Percentiles rank a stretch among this genome's conserved stretches.
Conservation (phyloP, 2,113 vertebrate species). For the Vombatus ursinus region DNA sequence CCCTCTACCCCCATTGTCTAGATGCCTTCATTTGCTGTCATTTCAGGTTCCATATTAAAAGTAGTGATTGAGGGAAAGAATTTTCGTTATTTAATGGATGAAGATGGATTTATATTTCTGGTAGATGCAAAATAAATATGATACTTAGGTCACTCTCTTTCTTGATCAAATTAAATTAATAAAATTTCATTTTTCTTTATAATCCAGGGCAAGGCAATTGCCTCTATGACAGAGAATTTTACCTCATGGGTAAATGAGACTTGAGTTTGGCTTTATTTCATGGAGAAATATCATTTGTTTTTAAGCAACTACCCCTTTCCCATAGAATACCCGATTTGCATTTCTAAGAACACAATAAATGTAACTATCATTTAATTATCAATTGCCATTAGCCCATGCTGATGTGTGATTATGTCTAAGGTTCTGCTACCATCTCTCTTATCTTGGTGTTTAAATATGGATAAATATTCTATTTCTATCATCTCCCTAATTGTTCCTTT, state of each 20-base stretch:
- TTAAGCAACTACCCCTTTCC: not conserved
- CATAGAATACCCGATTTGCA: not conserved
- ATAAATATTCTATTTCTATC: not conserved
- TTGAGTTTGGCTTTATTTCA: not conserved
- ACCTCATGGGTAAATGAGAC: not conserved
- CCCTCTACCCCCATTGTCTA: not conserved
- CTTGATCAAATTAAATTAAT: not conserved
- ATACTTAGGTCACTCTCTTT: not conserved
- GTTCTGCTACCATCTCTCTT: not conserved
- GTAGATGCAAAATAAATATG: constrained; percentile 19
- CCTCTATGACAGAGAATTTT: not conserved
- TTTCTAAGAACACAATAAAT: not conserved
- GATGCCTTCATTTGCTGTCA: constrained; percentile 37
- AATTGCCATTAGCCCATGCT: not conserved
- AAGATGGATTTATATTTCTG: constrained; percentile 19
- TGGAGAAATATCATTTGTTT: constrained; percentile 36
- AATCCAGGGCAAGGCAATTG: not conserved
- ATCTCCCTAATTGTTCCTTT: not conserved
- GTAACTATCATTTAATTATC: not conserved
- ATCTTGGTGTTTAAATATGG: not conserved
- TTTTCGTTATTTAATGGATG: not conserved
- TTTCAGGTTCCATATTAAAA: not conserved
- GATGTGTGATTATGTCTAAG: not conserved
- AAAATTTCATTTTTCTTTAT: not conserved
- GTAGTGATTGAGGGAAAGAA: constrained; percentile 27